Base-by-base conservation (phyloP, 2,113 vertebrate genomes). In the Strigops habroptila region DNA sequence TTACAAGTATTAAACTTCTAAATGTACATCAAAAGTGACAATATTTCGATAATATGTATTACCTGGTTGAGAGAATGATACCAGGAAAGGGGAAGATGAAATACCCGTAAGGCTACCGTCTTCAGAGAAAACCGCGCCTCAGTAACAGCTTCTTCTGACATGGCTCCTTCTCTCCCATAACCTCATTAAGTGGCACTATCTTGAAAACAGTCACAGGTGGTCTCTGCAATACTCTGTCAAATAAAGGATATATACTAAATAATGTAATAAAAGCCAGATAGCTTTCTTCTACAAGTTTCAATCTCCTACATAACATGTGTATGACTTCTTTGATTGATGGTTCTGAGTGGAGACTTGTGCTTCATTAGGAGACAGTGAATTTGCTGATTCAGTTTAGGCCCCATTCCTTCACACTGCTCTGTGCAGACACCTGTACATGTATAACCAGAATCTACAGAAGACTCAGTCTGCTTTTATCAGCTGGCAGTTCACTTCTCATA, bases 61-160 rank as follows among this genome's bases (percentile, higher is more conserved):
- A 99, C 99, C 99, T 99, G 98, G 24, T 97, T 93, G 86, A 99
- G 93, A 43, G 98, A 98, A 93, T 96, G 95, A 93, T 97, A 99
- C 97, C 99, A 98, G 17, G 98, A 98, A 62, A 99, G 96, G 10
- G 99, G 99, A 49, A 99, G 97, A 91, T 99, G 97, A 76, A 99
- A 98, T 52, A 98, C 98, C 57, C 97, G 98, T 35, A 99, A 95
- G 13, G 97, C 98, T 25, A 97, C 98, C 0, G 97, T 95, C 97
- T 98, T 99, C 90, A 99, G 88, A 74, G 98, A 98, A 96, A 98
- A 96, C 69, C 94, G 97, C 49, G 98, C 94, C 94, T 98, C 98
- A 3, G 82, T 78, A 84, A 98, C 91, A 68, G 97, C 95, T 82
- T 99, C 98, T 91, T 99, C 98, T 94, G 98, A 98, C 98, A 99